A percentile compares a stretch with the other conserved stretches of the same genome.
Conservation (phyloP, 2,888 invertebrate species). For the Priocnemis perturbator region DNA sequence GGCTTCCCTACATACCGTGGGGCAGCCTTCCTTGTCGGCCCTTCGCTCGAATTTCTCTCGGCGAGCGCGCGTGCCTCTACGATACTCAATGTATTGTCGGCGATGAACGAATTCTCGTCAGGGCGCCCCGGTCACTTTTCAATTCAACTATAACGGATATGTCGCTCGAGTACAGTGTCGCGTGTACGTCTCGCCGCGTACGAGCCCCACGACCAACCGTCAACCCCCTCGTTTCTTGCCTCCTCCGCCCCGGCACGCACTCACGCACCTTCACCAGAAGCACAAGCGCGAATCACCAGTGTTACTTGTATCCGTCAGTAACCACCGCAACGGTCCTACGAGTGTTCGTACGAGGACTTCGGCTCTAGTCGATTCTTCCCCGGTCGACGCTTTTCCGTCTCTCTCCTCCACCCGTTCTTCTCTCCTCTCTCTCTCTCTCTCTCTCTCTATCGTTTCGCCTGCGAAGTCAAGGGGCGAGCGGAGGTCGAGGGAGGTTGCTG, state of each 20-base stretch:
- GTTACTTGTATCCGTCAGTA: constrained; percentile 1
- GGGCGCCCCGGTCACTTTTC: no score
- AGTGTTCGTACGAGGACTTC: neutral
- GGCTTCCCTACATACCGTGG: no score
- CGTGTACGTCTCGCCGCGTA: no score
- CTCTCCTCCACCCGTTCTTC: neutral
- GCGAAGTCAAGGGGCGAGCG: neutral
- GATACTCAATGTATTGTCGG: no score
- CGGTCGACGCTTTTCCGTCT: neutral
- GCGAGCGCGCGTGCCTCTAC: no score
- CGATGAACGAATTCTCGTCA: no score
- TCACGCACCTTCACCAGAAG: constrained; percentile 3
- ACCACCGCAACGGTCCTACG: neutral
- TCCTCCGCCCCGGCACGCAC: neutral
- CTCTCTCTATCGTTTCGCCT: neutral
- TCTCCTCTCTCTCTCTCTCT: neutral
- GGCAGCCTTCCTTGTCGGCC: no score
- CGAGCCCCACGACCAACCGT: no score
- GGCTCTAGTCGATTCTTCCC: constrained; percentile 10
- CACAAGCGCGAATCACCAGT: constrained; percentile 6
- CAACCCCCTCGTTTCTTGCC: no score
- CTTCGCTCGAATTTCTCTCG: no score
- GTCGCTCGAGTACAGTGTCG: no score
- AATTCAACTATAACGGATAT: no score
- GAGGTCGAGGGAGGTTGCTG: neutral